Evolutionary conservation across 1,140 invertebrate genomes (phyloP).

Genomic region (Drosophila suzukii): DNA sequence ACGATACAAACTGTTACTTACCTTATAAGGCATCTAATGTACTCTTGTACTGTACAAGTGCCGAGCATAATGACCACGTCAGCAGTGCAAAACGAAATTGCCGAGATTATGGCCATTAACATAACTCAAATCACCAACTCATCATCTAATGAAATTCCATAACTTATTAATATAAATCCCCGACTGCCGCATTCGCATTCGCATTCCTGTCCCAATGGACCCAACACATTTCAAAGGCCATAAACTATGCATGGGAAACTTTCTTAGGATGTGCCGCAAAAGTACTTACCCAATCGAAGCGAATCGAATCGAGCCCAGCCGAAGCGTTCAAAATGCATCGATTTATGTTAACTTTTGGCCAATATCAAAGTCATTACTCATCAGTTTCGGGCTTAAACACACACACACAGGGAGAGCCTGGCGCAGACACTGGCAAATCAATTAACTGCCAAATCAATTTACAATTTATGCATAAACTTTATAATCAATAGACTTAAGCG

Average conservation of each 20-base stretch:
- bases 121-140: slow-evolving; percentile 17
- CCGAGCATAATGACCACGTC: background rate
- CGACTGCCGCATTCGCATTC: background rate
- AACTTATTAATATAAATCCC: slow-evolving; percentile 30
- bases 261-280: slow-evolving; percentile 26
- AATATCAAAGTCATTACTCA: slow-evolving; percentile 51
- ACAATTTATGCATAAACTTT: slow-evolving; percentile 81
- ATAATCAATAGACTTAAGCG: slow-evolving; percentile 75
- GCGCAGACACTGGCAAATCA: slow-evolving; percentile 60
- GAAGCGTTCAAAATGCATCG: slow-evolving; percentile 24
- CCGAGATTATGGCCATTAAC: slow-evolving; percentile 9
- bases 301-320: slow-evolving; percentile 21
- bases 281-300: slow-evolving; percentile 34
- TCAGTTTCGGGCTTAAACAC: slow-evolving; percentile 35
- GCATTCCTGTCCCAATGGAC: slow-evolving; percentile 20
- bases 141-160: slow-evolving; percentile 40
- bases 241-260: slow-evolving; percentile 46
- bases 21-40: background rate
- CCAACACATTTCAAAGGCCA: slow-evolving; percentile 39
- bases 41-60: background rate
- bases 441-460: slow-evolving; percentile 82
- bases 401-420: background rate
- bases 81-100: background rate
- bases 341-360: slow-evolving; percentile 39
- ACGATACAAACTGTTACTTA: background rate